phyloP scores from a whole-genome alignment of 2,888 invertebrate species.

The Melanargia galathea region DNA sequence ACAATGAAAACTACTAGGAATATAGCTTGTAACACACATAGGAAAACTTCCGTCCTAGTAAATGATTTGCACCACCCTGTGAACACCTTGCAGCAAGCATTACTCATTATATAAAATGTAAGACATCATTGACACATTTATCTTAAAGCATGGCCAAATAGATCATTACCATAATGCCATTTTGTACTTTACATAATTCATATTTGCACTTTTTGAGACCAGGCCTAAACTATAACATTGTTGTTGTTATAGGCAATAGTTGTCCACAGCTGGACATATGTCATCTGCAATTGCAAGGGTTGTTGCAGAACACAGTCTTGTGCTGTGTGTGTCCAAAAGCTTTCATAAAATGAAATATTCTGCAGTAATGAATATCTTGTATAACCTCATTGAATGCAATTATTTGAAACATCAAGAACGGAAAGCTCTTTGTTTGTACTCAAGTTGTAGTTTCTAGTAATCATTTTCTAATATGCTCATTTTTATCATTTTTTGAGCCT shows the following conservation, averaged over 20 bases:
- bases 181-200: background rate
- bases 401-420: too few relatives aligned
- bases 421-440: background rate
- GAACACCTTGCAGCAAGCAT: slow-evolving; percentile 60
- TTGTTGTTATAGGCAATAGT: too few relatives aligned
- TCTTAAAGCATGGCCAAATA: slow-evolving; percentile 51
- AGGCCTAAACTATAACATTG: too few relatives aligned
- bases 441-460: too few relatives aligned
- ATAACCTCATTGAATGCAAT: too few relatives aligned
- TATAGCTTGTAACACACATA: slow-evolving; percentile 54
- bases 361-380: too few relatives aligned
- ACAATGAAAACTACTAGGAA: slow-evolving; percentile 55
- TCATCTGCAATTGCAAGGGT: too few relatives aligned
- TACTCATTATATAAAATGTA: slow-evolving; percentile 57
- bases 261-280: too few relatives aligned
- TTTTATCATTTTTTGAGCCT: slow-evolving; percentile 14
- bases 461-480: slow-evolving; percentile 7
- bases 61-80: slow-evolving; percentile 69
- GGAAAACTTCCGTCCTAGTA: slow-evolving; percentile 57
- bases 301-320: too few relatives aligned
- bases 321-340: too few relatives aligned
- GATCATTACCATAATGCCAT: slow-evolving; percentile 42
- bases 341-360: too few relatives aligned
- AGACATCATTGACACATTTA: slow-evolving; percentile 33
- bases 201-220: too few relatives aligned